Percentiles rank a stretch among this genome's conserved stretches.
Conservation (phyloP, 1,140 invertebrate species). For the Heliconius eleuchia region DNA sequence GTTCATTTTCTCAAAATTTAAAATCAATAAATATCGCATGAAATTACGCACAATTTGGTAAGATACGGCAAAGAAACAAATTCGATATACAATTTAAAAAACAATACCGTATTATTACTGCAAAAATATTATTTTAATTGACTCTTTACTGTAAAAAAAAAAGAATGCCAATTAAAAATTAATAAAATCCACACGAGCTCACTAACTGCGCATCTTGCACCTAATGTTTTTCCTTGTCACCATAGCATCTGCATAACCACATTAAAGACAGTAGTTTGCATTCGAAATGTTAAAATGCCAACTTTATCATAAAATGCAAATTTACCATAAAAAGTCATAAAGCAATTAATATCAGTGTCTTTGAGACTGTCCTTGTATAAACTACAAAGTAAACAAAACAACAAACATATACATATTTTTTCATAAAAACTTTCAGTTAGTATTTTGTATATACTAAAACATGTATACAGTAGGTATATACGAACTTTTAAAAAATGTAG, state of each 20-base stretch:
- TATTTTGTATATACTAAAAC: not conserved
- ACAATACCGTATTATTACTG: not conserved
- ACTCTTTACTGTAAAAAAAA: not conserved
- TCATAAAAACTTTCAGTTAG: not conserved
- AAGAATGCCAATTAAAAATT: not conserved
- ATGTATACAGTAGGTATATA: no score
- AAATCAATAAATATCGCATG: no score
- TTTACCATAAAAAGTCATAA: no score
- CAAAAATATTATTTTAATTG: not conserved
- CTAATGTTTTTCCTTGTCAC: not conserved
- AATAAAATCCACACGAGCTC: not conserved
- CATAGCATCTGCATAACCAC: not conserved
- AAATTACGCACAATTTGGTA: no score
- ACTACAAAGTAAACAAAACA: not conserved
- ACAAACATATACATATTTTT: not conserved
- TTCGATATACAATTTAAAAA: no score
- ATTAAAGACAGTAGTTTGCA: no score
- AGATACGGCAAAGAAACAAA: no score
- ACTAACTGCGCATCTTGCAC: constrained; percentile 2
- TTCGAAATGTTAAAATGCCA: no score
- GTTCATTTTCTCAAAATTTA: no score
- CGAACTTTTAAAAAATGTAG: not conserved
- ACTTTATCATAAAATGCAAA: no score
- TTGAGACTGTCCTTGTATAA: not conserved
- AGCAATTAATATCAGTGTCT: no score